phyloP scores from a whole-genome alignment of 2,113 vertebrate genomes.

The Ibidorhyncha struthersii region DNA sequence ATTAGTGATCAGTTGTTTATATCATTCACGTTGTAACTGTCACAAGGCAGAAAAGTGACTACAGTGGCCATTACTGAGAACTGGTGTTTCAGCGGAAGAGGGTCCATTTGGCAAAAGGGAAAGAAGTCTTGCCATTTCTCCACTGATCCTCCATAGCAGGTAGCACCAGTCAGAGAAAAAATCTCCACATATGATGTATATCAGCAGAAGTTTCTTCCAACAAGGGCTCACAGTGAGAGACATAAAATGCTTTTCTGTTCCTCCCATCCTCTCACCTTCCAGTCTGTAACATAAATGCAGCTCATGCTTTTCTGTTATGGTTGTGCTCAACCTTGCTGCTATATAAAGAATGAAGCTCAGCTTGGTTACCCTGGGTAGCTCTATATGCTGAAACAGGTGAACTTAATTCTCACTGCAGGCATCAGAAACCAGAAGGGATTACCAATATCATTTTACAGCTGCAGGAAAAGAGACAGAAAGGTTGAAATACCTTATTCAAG shows the following conservation, averaged over 20 bases:
- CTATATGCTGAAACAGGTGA: background rate
- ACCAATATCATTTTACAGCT: background rate
- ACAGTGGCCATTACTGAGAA: rapidly evolving
- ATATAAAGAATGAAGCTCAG: background rate
- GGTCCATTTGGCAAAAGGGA: background rate
- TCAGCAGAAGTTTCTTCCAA: background rate
- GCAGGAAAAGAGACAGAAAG: background rate
- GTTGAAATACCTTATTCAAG: background rate
- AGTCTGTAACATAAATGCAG: background rate
- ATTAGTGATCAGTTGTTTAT: background rate
- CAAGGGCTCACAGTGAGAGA: background rate
- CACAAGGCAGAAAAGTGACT: background rate
- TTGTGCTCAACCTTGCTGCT: background rate
- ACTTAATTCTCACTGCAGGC: background rate
- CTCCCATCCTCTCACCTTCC: background rate
- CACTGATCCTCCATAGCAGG: background rate
- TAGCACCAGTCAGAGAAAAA: background rate
- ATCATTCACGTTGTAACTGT: background rate
- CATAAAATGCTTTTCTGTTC: background rate
- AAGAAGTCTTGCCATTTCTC: background rate
- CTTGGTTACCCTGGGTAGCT: background rate
- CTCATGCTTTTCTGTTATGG: background rate
- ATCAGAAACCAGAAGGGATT: background rate
- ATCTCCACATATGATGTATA: background rate
- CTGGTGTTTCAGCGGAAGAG: background rate